These are phyloP conservation scores for Drosophila paramelanica DNA, from an alignment of 2,888 invertebrate genomes.

Conservation along the genomic window DNA sequence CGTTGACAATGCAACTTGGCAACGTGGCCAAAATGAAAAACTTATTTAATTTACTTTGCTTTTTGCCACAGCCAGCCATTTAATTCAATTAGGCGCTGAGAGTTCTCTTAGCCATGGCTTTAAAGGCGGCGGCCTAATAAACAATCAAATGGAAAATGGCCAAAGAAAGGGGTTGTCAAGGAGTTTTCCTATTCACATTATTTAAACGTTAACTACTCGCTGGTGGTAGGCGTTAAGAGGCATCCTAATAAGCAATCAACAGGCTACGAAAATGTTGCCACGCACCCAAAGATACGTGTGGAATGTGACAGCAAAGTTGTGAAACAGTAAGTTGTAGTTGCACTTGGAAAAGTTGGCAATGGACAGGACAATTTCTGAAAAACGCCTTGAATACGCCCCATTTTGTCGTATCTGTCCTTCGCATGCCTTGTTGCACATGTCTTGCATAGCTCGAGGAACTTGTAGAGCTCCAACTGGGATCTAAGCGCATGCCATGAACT, in stretches of 20 bases:
- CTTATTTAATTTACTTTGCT: conserved; percentile 85
- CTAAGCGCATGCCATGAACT: conserved; percentile 60
- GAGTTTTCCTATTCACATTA: background rate
- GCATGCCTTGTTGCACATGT: conserved; percentile 72
- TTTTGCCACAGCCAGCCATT: conserved; percentile 83
- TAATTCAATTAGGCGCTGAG: conserved; percentile 83
- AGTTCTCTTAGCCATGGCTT: conserved; percentile 48
- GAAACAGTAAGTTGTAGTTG: conserved; percentile 48
- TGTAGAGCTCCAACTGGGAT: conserved; percentile 45
- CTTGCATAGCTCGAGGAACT: conserved; percentile 56
- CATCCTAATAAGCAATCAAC: conserved; percentile 72
- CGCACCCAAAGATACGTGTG: conserved; percentile 48
- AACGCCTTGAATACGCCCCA: conserved; percentile 25
- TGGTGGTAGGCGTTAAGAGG: conserved; percentile 12
- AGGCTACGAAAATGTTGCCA: conserved; percentile 57
- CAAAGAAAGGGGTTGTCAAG: background rate
- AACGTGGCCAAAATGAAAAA: conserved; percentile 76
- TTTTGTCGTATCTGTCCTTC: conserved; percentile 49
- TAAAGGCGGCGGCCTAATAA: conserved; percentile 51
- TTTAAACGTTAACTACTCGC: too few species aligned
- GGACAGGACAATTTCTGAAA: conserved; percentile 36
- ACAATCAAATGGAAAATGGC: conserved; percentile 27
- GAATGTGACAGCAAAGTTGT: conserved; percentile 69
- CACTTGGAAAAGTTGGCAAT: conserved; percentile 21
- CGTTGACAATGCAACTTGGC: conserved; percentile 79